Percentiles rank a stretch among this genome's conserved stretches.
Conservation (phyloP, 2,113 vertebrate genomes). For the Nannobrachium achirus region DNA sequence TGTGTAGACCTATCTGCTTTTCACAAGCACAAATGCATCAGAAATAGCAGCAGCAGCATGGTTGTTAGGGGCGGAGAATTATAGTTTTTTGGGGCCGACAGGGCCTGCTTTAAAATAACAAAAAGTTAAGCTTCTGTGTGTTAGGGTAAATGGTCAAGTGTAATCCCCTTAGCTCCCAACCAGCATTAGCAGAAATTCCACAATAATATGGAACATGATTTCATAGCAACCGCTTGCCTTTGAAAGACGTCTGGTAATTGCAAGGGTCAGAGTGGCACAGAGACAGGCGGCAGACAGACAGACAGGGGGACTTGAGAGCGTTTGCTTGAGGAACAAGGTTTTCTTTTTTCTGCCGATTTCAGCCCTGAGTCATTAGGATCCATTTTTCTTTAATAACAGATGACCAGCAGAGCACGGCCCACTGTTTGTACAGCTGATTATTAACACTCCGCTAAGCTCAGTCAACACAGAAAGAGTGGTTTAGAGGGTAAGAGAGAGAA, state of each 20-base stretch:
- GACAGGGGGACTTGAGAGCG: conserved; percentile 52
- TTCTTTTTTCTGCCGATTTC: conserved; percentile 58
- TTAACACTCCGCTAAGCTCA: conserved; percentile 35
- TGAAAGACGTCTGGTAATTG: conserved; percentile 62
- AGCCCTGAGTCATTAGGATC: conserved; percentile 74
- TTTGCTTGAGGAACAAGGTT: conserved; percentile 56
- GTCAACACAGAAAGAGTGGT: background rate
- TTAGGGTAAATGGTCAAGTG: conserved; percentile 67
- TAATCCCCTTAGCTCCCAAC: conserved; percentile 76
- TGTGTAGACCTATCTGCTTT: background rate
- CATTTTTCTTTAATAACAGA: conserved; percentile 77
- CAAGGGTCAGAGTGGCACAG: conserved; percentile 51
- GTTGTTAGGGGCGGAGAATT: conserved; percentile 38
- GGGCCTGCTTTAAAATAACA: conserved; percentile 65
- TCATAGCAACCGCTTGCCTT: conserved; percentile 60
- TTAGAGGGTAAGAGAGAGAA: conserved; percentile 14
- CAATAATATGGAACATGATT: conserved; percentile 70
- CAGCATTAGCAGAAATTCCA: conserved; percentile 73
- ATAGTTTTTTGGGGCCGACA: conserved; percentile 17
- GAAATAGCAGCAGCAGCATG: conserved; percentile 28
- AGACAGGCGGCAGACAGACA: conserved; percentile 43
- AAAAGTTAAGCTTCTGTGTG: conserved; percentile 59
- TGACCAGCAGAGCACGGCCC: conserved; percentile 52
- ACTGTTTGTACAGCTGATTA: conserved; percentile 80
- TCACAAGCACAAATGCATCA: conserved; percentile 9